Evolutionary conservation across 2,113 vertebrate species (phyloP).

Genomic region (Bucco capensis): DNA sequence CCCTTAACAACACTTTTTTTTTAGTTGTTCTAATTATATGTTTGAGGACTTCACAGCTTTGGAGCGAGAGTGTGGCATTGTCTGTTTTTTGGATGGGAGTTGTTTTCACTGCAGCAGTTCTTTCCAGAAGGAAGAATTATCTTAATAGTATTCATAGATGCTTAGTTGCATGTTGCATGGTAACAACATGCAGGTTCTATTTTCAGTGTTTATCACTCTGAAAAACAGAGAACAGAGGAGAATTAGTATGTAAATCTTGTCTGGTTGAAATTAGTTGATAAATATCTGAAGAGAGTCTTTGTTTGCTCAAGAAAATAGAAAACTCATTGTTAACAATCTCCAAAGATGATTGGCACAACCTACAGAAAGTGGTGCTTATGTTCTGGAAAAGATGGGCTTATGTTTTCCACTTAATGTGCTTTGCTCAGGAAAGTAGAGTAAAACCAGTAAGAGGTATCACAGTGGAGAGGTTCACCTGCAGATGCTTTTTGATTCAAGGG

Average conservation of each 20-base stretch:
- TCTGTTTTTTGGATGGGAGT: background rate
- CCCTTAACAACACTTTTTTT: background rate
- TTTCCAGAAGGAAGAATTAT: conserved; percentile 2
- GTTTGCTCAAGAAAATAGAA: conserved; percentile 69
- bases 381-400: conserved; percentile 30
- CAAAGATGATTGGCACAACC: conserved; percentile 37
- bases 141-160: conserved; percentile 42
- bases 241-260: conserved; percentile 63
- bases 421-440: background rate
- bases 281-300: conserved; percentile 63
- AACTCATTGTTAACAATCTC: conserved; percentile 42
- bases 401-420: conserved; percentile 12
- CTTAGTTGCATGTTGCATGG: conserved; percentile 26
- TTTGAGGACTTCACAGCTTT: background rate
- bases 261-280: conserved; percentile 68
- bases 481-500: background rate
- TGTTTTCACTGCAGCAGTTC: background rate
- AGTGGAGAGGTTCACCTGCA: background rate
- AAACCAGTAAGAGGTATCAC: background rate
- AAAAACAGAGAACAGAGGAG: background rate
- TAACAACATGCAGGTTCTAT: background rate
- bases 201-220: background rate
- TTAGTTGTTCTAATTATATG: background rate
- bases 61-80: background rate
- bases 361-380: conserved; percentile 33